These are phyloP conservation scores for Mamestra configurata DNA, from an alignment of 1,140 invertebrate genomes.

Conservation along the genomic window DNA sequence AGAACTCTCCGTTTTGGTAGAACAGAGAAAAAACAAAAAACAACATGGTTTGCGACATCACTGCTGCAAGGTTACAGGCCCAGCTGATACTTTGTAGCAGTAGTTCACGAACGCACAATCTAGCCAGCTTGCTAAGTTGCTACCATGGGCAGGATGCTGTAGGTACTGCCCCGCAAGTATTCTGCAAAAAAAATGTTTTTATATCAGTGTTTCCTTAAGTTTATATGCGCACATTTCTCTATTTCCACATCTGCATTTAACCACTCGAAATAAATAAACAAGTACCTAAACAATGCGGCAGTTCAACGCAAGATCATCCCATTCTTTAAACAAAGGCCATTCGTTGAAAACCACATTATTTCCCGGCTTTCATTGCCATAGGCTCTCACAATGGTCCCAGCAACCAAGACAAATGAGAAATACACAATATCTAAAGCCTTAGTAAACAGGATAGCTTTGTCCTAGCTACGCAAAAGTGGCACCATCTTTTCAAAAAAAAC, in stretches of 20 bases:
- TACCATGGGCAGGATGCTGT: too few species aligned
- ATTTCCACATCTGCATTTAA: not conserved
- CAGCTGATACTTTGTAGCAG: too few species aligned
- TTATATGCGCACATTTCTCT: too few species aligned
- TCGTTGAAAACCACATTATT: conserved; percentile 62
- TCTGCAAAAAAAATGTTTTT: too few species aligned
- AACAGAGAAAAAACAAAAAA: too few species aligned
- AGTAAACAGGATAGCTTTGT: conserved; percentile 80
- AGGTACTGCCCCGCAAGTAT: too few species aligned
- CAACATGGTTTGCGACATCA: too few species aligned
- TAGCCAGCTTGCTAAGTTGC: too few species aligned
- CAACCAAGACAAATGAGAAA: conserved; percentile 86
- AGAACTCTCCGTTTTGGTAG: too few species aligned
- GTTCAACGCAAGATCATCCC: conserved; percentile 29
- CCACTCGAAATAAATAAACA: not conserved
- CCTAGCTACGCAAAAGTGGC: conserved; percentile 74
- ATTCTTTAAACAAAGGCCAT: conserved; percentile 36
- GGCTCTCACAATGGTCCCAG: conserved; percentile 76
- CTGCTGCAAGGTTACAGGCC: too few species aligned
- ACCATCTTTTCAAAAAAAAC: conserved; percentile 79
- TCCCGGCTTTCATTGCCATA: conserved; percentile 54
- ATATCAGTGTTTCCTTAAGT: too few species aligned
- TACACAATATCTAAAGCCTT: conserved; percentile 82
- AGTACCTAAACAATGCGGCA: not conserved
- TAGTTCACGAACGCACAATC: too few species aligned